Percentiles rank a stretch among this genome's conserved stretches.
These are phyloP conservation scores for Ruditapes philippinarum DNA, from an alignment of 1,140 invertebrate genomes.

Conservation along the genomic window DNA sequence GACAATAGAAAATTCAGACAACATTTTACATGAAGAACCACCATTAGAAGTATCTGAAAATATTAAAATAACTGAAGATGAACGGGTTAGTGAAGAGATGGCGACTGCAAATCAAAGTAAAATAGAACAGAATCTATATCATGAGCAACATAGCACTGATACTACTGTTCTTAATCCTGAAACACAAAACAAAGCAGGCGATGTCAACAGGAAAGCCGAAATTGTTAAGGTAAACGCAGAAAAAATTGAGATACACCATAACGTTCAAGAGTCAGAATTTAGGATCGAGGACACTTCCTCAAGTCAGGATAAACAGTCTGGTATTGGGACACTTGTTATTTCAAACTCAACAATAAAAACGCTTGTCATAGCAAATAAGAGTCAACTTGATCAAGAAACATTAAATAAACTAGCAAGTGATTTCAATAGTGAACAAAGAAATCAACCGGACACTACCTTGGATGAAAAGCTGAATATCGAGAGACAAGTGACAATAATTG, in stretches of 20 bases:
- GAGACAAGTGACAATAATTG: no score
- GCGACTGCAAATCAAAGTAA: not conserved
- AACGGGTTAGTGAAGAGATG: not conserved
- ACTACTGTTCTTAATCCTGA: no score
- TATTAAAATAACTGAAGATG: not conserved
- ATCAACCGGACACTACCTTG: no score
- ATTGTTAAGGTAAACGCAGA: not conserved
- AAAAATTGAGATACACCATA: no score
- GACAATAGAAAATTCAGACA: not conserved
- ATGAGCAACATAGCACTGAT: not conserved
- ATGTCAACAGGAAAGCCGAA: no score
- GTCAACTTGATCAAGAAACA: not conserved
- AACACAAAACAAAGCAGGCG: no score
- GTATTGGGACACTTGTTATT: conserved; percentile 42
- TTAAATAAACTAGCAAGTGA: not conserved
- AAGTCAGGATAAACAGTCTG: not conserved
- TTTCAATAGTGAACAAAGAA: not conserved
- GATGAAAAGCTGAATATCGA: no score
- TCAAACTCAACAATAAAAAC: conserved; percentile 53
- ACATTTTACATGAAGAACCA: not conserved
- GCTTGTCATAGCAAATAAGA: conserved; percentile 46
- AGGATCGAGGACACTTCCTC: not conserved
- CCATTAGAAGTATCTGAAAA: not conserved
- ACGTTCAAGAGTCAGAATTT: no score
- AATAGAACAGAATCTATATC: not conserved